Base-by-base conservation (phyloP, 2,797 vertebrate species). In the Sebastes baramenuke region DNA sequence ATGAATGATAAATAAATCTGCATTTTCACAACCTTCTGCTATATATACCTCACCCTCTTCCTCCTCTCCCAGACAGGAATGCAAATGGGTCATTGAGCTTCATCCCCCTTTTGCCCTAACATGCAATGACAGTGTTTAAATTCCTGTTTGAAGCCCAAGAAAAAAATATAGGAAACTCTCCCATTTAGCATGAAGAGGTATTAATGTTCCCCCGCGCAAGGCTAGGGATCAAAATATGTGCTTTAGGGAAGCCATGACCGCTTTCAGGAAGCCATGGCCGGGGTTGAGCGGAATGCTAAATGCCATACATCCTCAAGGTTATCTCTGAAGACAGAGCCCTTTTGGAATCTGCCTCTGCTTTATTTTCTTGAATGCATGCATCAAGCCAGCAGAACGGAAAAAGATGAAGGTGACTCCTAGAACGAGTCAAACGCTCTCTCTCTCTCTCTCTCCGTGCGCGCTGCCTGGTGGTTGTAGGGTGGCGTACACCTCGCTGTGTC, bases 261-360 rank as follows among this genome's bases (percentile, higher is more conserved):
- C 91, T 89, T 67, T 89, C 87, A 86, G 90, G 90, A 91, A 92
- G 93, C 92, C 93, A 89, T 85, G 92, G 87, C 87, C 87, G 85
- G 68, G 93, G 90, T 94, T 94, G 95, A 90, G 92, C 74, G 36
- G 94, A 95, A 96, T 95, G 94, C 93, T 95, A 95, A 95, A 94
- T 93, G 92, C 92, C 91, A 90, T 88, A 90, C 92, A 94, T 95
- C 94, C 93, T 95, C 95, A 96, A 96, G 95, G 95, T 96, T 95
- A 95, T 96, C 95, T 94, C 87, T 80, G 80, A 91, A 95, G 93
- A 94, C 94, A 90, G 93, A 92, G 92, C 88, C 93, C 93, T 93
- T 94, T 95, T 94, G 88, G 92, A 93, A 92, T 90, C 90, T 82
- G 87, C 90, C 87, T 93, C 92, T 93, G 93, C 93, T 93, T 93